These are phyloP conservation scores for Oscheius sp. DNA, from an alignment of 2,888 invertebrate genomes.

Conservation along the genomic window DNA sequence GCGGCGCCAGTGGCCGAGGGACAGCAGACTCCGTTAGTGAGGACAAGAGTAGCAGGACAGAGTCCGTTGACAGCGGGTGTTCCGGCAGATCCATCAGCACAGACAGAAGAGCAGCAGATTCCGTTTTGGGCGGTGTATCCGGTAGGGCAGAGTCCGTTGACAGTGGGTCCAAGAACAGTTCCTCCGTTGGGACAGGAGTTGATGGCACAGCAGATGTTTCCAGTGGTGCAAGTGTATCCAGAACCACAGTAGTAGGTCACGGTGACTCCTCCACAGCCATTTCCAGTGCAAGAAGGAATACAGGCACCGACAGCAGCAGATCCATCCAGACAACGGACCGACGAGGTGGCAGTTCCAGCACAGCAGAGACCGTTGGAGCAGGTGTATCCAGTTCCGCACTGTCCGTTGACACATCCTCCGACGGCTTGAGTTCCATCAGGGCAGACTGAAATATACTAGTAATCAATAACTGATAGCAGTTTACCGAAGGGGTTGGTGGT, in stretches of 20 bases:
- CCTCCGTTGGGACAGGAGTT: constrained; percentile 69
- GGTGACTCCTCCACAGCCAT: constrained; percentile 58
- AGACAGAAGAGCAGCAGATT: constrained; percentile 61
- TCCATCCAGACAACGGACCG: constrained; percentile 69
- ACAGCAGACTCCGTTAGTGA: constrained; percentile 70
- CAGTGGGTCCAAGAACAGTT: constrained; percentile 67
- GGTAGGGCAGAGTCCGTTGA: constrained; percentile 71
- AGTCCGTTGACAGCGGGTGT: constrained; percentile 44
- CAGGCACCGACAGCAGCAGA: constrained; percentile 66
- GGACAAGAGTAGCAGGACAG: constrained; percentile 66
- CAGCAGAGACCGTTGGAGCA: constrained; percentile 73
- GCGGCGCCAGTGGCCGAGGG: constrained; percentile 41
- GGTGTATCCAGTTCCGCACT: constrained; percentile 72
- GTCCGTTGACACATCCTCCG: constrained; percentile 73
- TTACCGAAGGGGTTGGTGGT: constrained; percentile 59
- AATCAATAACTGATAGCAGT: not conserved
- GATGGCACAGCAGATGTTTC: constrained; percentile 72
- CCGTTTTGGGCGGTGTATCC: constrained; percentile 65
- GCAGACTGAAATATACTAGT: constrained; percentile 58
- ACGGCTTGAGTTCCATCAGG: constrained; percentile 73
- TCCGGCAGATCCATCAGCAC: constrained; percentile 52
- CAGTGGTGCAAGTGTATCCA: constrained; percentile 72
- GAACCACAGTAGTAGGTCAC: constrained; percentile 68
- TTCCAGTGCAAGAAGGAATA: constrained; percentile 61
- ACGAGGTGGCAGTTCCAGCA: constrained; percentile 64